Evolutionary conservation across 2,888 invertebrate species (phyloP).

Genomic region (Amiota communis): DNA sequence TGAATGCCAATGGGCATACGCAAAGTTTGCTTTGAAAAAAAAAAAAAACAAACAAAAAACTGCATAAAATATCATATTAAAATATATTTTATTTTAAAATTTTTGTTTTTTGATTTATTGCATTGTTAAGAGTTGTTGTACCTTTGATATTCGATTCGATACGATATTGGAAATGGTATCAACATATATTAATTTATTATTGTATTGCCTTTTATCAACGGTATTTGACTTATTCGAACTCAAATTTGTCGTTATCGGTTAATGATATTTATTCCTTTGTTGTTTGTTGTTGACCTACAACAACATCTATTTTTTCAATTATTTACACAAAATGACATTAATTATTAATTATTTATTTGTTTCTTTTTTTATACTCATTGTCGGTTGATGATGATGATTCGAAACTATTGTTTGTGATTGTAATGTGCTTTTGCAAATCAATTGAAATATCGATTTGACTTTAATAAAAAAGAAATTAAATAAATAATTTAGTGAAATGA

Average conservation of each 20-base stretch:
- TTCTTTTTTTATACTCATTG: not conserved
- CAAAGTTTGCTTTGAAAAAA: no score
- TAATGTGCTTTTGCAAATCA: slow-evolving; percentile 15
- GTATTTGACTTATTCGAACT: no score
- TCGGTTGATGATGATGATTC: not conserved
- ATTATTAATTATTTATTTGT: slow-evolving; percentile 18
- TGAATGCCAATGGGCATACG: no score
- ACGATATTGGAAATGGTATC: no score
- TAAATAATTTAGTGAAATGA: not conserved
- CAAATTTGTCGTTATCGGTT: not conserved
- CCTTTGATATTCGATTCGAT: not conserved
- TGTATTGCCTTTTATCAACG: no score
- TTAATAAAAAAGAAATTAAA: slow-evolving; percentile 11
- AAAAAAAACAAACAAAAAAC: no score
- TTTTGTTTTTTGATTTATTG: no score
- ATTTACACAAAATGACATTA: slow-evolving; percentile 11
- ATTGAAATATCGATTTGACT: slow-evolving; percentile 16
- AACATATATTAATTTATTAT: no score
- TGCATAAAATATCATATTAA: no score
- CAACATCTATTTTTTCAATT: slow-evolving; percentile 3
- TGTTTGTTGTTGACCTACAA: not conserved
- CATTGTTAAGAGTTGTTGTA: not conserved
- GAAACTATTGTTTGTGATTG: not conserved
- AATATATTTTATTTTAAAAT: no score
- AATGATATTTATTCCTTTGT: not conserved